A percentile compares a stretch with the other conserved stretches of the same genome.
Evolutionary conservation across 2,888 invertebrate genomes (phyloP).

Genomic region (Dynastes hyllus): DNA sequence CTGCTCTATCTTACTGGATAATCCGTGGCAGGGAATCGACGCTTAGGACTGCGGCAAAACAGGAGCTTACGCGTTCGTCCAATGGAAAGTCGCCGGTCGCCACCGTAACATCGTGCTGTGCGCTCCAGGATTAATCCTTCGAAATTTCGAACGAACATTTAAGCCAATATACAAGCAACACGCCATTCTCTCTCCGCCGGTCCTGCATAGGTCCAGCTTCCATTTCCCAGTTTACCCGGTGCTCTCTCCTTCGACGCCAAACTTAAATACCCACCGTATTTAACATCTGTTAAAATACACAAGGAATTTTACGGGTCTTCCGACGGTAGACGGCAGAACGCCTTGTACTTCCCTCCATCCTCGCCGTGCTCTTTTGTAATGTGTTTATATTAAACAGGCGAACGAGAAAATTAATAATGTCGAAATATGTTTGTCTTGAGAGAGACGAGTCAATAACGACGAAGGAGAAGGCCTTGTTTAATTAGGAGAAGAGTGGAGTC

Average conservation of each 20-base stretch:
- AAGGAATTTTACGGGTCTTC: slow-evolving; percentile 55
- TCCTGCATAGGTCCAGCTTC: slow-evolving; percentile 35
- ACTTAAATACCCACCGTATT: slow-evolving; percentile 60
- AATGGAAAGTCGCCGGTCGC: slow-evolving; percentile 30
- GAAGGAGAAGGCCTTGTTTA: slow-evolving; percentile 43
- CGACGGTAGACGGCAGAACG: neutral
- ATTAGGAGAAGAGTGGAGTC: slow-evolving; percentile 35
- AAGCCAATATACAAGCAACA: slow-evolving; percentile 65
- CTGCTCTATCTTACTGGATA: slow-evolving; percentile 37
- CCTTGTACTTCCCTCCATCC: neutral
- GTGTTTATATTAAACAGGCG: slow-evolving; percentile 56
- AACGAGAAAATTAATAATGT: slow-evolving; percentile 58
- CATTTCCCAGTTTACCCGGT: slow-evolving; percentile 19
- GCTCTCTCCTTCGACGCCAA: slow-evolving; percentile 54
- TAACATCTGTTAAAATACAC: slow-evolving; percentile 62
- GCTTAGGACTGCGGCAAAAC: slow-evolving; percentile 20
- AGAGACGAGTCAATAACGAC: slow-evolving; percentile 46
- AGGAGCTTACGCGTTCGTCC: slow-evolving; percentile 29
- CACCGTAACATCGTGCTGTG: slow-evolving; percentile 10
- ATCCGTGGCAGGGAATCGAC: slow-evolving; percentile 27
- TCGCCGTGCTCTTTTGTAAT: slow-evolving; percentile 54
- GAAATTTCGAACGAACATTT: slow-evolving; percentile 58
- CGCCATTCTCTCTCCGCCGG: slow-evolving; percentile 28
- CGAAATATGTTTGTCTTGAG: slow-evolving; percentile 57
- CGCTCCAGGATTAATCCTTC: slow-evolving; percentile 46